A percentile compares a stretch with the other conserved stretches of the same genome.
Evolutionary conservation across 2,113 vertebrate species (phyloP).

Genomic region (Toxotes jaculatrix): DNA sequence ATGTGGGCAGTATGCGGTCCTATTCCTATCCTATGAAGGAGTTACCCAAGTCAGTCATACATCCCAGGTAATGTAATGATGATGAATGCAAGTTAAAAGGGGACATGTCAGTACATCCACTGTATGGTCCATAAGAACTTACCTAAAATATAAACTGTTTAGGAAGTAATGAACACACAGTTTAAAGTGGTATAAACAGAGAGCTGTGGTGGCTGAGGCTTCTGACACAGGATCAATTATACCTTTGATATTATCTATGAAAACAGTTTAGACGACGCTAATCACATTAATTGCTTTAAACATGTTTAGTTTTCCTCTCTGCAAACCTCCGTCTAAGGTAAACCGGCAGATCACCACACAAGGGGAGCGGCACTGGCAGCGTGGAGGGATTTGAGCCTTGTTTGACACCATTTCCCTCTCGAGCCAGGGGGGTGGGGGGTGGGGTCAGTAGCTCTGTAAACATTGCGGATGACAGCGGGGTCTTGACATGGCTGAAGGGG

Average conservation of each 20-base stretch:
- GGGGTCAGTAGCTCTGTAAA: slow-evolving; percentile 69
- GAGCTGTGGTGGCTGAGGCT: slow-evolving; percentile 14
- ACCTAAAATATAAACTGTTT: slow-evolving; percentile 36
- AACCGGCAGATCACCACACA: slow-evolving; percentile 54
- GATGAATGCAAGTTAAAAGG: slow-evolving; percentile 18
- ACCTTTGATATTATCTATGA: slow-evolving; percentile 75
- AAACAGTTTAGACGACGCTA: slow-evolving; percentile 82
- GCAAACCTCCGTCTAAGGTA: slow-evolving; percentile 61
- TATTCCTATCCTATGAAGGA: neutral
- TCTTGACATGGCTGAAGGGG: slow-evolving; percentile 82
- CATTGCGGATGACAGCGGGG: slow-evolving; percentile 75
- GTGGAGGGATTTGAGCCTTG: slow-evolving; percentile 44
- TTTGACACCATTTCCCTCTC: slow-evolving; percentile 62
- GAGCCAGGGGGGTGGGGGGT: slow-evolving; percentile 24
- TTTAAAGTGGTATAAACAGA: slow-evolving; percentile 47
- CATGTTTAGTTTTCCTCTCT: slow-evolving; percentile 81
- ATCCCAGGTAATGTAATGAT: neutral
- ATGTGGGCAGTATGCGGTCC: slow-evolving; percentile 7
- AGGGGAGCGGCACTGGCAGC: slow-evolving; percentile 32
- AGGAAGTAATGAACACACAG: slow-evolving; percentile 33
- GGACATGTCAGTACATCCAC: neutral
- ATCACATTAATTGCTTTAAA: slow-evolving; percentile 83
- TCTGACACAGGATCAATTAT: slow-evolving; percentile 60
- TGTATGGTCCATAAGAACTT: neutral
- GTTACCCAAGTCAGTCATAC: neutral